Percentiles rank a stretch among this genome's conserved stretches.
phyloP scores from a whole-genome alignment of 2,113 vertebrate genomes.

The Piprites chloris region DNA sequence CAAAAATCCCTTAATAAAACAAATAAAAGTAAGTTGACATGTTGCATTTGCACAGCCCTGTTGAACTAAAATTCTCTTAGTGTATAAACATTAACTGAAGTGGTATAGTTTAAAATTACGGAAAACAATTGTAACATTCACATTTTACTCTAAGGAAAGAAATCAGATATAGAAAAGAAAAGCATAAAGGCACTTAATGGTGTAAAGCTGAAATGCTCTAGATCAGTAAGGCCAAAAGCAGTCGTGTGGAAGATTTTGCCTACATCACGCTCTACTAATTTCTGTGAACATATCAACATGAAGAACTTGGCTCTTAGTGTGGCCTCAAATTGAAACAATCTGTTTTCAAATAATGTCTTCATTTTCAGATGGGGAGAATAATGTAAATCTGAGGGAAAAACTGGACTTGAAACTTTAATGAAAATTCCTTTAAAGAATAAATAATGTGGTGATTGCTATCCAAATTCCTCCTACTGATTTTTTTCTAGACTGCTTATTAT shows the following conservation, averaged over 20 bases:
- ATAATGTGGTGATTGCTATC: neutral
- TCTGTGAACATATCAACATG: neutral
- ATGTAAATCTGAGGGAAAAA: neutral
- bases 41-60: neutral
- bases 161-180: neutral
- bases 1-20: neutral
- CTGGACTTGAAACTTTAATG: neutral
- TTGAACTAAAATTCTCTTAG: neutral
- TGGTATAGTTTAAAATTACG: neutral
- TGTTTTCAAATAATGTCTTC: neutral
- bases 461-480: neutral
- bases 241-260: neutral
- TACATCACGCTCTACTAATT: slow-evolving; percentile 52
- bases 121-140: neutral
- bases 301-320: neutral
- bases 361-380: neutral
- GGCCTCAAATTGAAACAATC: neutral
- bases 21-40: neutral
- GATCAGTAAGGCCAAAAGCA: slow-evolving; percentile 17
- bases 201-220: neutral
- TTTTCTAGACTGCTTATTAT: neutral
- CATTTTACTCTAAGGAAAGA: neutral
- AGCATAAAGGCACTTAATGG: neutral
- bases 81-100: neutral
- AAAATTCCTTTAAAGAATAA: neutral